Evolutionary conservation across 2,797 vertebrate species (phyloP).

Genomic region (Pogonophryne albipinna): DNA sequence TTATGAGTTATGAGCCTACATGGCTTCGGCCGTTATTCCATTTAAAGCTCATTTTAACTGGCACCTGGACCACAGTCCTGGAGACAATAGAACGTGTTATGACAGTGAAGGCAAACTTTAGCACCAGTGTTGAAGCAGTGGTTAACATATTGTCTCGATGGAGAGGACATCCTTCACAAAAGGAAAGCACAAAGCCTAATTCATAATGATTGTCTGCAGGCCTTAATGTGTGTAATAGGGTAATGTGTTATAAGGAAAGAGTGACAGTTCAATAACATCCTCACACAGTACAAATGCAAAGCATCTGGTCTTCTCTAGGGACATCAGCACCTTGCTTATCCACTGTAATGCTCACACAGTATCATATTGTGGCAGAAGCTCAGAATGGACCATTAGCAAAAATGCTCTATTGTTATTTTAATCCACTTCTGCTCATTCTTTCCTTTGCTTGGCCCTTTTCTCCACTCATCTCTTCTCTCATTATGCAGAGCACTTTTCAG

Average conservation of each 20-base stretch:
- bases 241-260: slow-evolving; percentile 4
- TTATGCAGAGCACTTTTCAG: slow-evolving; percentile 44
- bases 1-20: slow-evolving; percentile 65
- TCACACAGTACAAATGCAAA: neutral
- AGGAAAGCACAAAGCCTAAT: slow-evolving; percentile 30
- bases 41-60: slow-evolving; percentile 66
- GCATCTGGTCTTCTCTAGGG: slow-evolving; percentile 30
- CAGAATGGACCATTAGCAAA: slow-evolving; percentile 62
- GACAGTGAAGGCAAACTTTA: slow-evolving; percentile 37
- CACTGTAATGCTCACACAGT: slow-evolving; percentile 38
- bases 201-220: slow-evolving; percentile 28
- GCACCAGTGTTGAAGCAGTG: slow-evolving; percentile 27
- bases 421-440: slow-evolving; percentile 53
- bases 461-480: slow-evolving; percentile 16
- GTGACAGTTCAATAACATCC: slow-evolving; percentile 23
- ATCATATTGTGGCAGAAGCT: slow-evolving; percentile 59
- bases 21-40: slow-evolving; percentile 56
- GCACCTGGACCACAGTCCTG: slow-evolving; percentile 43
- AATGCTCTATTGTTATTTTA: slow-evolving; percentile 67
- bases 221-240: slow-evolving; percentile 38
- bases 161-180: slow-evolving; percentile 12
- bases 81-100: slow-evolving; percentile 44
- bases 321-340: slow-evolving; percentile 62
- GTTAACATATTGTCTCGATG: slow-evolving; percentile 28
- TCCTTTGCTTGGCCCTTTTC: slow-evolving; percentile 40